Conservation (phyloP, 1,140 invertebrate genomes). For the Microplitis demolitor region DNA sequence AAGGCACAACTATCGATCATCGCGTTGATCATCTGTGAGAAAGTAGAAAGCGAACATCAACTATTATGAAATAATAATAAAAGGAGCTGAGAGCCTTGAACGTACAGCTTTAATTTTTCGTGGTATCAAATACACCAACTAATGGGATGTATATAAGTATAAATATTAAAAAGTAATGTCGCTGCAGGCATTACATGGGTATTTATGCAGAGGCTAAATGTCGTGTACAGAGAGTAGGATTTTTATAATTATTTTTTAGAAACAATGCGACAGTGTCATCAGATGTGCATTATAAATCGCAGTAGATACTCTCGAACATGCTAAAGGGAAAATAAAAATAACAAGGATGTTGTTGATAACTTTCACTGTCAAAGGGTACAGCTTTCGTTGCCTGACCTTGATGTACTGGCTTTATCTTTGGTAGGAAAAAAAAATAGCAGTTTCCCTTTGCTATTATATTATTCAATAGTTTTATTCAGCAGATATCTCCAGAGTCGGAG, state of each 20-base stretch:
- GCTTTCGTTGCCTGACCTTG: constrained; percentile 25
- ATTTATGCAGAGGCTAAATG: no score
- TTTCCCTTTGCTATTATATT: constrained; percentile 19
- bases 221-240: no score
- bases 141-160: neutral
- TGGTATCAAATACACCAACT: neutral
- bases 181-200: no score
- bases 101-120: neutral
- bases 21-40: constrained; percentile 22
- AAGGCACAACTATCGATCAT: constrained; percentile 23
- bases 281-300: neutral
- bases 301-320: neutral
- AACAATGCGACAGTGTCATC: no score
- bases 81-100: constrained; percentile 5
- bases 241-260: no score
- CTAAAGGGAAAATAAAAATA: neutral
- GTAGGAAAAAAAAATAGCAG: neutral
- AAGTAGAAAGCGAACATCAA: constrained; percentile 25
- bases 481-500: neutral
- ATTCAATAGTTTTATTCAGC: constrained; percentile 14
- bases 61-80: constrained; percentile 21
- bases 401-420: constrained; percentile 16
- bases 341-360: neutral
- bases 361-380: constrained; percentile 18
- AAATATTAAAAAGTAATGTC: neutral